These are phyloP conservation scores for Saguinus imperator DNA, from an alignment of 2,113 vertebrate genomes.

Conservation along the genomic window DNA sequence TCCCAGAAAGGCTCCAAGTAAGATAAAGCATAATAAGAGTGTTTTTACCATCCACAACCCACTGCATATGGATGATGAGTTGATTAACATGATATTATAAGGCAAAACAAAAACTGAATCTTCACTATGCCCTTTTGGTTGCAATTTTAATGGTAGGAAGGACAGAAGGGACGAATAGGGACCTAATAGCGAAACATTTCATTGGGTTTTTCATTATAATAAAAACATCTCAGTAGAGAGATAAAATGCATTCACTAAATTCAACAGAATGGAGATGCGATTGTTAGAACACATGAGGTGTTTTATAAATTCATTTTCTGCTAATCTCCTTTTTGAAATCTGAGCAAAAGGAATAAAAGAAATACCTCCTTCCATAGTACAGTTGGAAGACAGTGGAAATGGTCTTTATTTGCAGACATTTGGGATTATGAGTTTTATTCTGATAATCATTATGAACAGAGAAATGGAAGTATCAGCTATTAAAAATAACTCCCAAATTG, in stretches of 20 bases:
- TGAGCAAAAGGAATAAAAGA: slow-evolving; percentile 21
- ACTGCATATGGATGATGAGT: background rate
- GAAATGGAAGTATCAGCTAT: slow-evolving; percentile 54
- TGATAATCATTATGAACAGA: slow-evolving; percentile 46
- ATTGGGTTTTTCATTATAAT: slow-evolving; percentile 53
- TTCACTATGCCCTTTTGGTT: background rate
- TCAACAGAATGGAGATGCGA: slow-evolving; percentile 45
- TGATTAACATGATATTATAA: background rate
- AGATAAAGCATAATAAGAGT: background rate
- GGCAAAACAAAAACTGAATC: background rate
- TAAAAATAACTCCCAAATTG: slow-evolving; percentile 55
- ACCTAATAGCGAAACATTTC: slow-evolving; percentile 43
- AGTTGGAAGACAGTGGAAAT: slow-evolving; percentile 52
- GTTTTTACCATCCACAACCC: background rate
- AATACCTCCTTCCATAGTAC: slow-evolving; percentile 40
- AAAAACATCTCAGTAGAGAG: slow-evolving; percentile 65
- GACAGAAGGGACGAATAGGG: slow-evolving; percentile 15
- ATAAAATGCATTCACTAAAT: slow-evolving; percentile 60
- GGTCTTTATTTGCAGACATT: slow-evolving; percentile 51
- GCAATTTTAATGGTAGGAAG: slow-evolving; percentile 30
- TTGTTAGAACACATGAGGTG: slow-evolving; percentile 38
- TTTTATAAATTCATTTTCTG: slow-evolving; percentile 59
- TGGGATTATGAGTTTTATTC: slow-evolving; percentile 43
- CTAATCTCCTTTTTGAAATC: slow-evolving; percentile 50
- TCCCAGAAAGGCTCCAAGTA: background rate